Base-by-base conservation (phyloP, 2,113 vertebrate species). In the Pelusios castaneus region DNA sequence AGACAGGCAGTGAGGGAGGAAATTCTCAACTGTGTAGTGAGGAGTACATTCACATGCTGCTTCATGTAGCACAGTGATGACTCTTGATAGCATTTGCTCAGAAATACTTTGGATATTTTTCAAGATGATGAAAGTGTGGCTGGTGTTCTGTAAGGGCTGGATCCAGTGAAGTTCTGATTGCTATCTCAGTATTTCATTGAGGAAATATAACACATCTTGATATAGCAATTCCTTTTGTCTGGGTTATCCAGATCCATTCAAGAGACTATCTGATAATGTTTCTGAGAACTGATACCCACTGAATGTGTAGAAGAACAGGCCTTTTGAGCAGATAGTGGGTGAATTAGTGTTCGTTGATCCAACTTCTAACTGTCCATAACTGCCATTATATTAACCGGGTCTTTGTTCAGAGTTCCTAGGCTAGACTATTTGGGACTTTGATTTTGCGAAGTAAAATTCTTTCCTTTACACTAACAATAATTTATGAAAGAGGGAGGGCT, bases 401-500 rank as follows among this genome's bases (percentile, higher is more conserved):
- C 63, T 41, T 38, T 22, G 38, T 73, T 73, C 38, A 41, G n/a
- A 38, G 67, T 41, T 73, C n/a, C 67, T 21, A 73, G 4, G 38
- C n/a, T 7, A 41, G 9, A 31, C n/a, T 41, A 41, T 31, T n/a
- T 43, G 79, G 16, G 79, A 1, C 9, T 85, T 78, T 27, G 27
- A 8, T 78, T 4, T 85, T 56, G 12, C 78, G 4, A 52, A 85
- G 67, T 24, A 54, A 67, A 34, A 21, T 38, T 38, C 4, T 80
- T 12, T 34, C 25, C 70, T 73, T 80, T 31, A 70, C 14, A 3
- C 83, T 81, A 31, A 2, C 7, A 79, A 8, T 3, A 12, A 14
- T 49, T 63, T 56, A 55, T 63, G 16, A 86, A 63, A 3, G 43
- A 2, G 25, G 6, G 0, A 27, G 3, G 0, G 2, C 17, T 60